Evolutionary conservation across 2,797 vertebrate genomes (phyloP), one percentile per base, ranked within the genome.

Genomic region (Kryptolebias ocellatus): DNA sequence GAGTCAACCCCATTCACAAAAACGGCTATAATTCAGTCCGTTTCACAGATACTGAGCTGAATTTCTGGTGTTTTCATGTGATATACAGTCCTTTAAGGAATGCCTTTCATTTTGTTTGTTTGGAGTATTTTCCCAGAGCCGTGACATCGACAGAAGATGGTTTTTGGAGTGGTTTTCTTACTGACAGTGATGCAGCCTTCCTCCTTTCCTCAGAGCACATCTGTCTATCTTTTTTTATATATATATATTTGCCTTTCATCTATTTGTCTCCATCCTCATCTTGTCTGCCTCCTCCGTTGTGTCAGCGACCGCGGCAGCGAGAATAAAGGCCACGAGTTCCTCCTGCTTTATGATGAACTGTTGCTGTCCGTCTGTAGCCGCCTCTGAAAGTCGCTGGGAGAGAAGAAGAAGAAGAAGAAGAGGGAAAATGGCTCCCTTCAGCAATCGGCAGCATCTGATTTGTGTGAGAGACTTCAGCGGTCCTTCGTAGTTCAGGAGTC

Each of bases 281-380:
- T 60, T 65, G 55, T 78, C 69, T 70, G 49, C 60, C 64, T 67
- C 55, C 46, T 44, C 77, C 74, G 65, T 78, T 81, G 76, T 81
- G 69, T 84, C 87, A 86, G 67, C 56, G 76, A 76, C 58, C 67
- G 28, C 69, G 63, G 68, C 84, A 60, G 78, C 50, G 70, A 81
- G 70, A 86, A 88, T 85, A 90, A 89, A 90, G 83, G 83, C 84
- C 87, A 85, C 60, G 60, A 57, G 68, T 87, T 76, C 81, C 78
- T 70, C 69, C 76, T 27, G 39, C 69, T 80, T 57, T 58, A 50
- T 83, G 85, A 87, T 85, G 83, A 80, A 83, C 79, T 80, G 76
- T 79, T 61, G 31, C 55, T 67, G 70, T 78, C 72, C 75, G 72
- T 74, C 72, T 80, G 67, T 75, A 56, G 73, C 78, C 20, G 69